Evolutionary conservation across 1,140 invertebrate species (phyloP).

Genomic region (Oryctes rhinoceros): DNA sequence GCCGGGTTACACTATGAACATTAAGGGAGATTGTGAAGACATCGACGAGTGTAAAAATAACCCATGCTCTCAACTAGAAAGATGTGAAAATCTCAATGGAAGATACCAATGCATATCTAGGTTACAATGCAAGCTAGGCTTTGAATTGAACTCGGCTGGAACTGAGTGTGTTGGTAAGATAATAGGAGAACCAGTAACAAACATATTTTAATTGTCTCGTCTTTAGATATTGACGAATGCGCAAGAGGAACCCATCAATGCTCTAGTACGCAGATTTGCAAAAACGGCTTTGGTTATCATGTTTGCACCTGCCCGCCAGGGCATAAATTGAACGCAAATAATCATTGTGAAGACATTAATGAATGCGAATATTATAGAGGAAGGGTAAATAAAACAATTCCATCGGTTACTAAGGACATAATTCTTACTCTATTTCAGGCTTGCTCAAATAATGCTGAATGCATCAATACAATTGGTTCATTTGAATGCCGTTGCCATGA

Average conservation of each 20-base stretch:
- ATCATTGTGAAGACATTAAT: conserved; percentile 89
- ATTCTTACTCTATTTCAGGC: conserved; percentile 57
- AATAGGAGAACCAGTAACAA: too few relatives aligned
- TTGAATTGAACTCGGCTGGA: conserved; percentile 60
- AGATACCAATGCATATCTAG: conserved; percentile 66
- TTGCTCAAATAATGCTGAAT: conserved; percentile 69
- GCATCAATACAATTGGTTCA: conserved; percentile 83
- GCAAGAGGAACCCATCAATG: conserved; percentile 72
- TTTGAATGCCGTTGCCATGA: conserved; percentile 81
- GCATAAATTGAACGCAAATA: conserved; percentile 61
- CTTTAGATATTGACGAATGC: conserved; percentile 76
- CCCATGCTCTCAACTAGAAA: conserved; percentile 60
- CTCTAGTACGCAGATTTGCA: conserved; percentile 73
- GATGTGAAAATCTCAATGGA: conserved; percentile 68
- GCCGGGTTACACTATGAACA: conserved; percentile 65
- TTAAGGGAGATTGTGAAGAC: conserved; percentile 63
- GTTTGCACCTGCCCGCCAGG: conserved; percentile 78
- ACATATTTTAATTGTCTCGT: neutral
- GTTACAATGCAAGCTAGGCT: conserved; percentile 63
- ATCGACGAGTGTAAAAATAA: conserved; percentile 62
- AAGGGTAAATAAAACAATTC: conserved; percentile 48
- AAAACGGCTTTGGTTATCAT: conserved; percentile 79
- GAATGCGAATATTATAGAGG: conserved; percentile 72
- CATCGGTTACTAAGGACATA: neutral
- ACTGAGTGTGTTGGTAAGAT: conserved; percentile 61